Evolutionary conservation across 2,113 vertebrate species (phyloP).

Genomic region (Hyperopisus bebe): DNA sequence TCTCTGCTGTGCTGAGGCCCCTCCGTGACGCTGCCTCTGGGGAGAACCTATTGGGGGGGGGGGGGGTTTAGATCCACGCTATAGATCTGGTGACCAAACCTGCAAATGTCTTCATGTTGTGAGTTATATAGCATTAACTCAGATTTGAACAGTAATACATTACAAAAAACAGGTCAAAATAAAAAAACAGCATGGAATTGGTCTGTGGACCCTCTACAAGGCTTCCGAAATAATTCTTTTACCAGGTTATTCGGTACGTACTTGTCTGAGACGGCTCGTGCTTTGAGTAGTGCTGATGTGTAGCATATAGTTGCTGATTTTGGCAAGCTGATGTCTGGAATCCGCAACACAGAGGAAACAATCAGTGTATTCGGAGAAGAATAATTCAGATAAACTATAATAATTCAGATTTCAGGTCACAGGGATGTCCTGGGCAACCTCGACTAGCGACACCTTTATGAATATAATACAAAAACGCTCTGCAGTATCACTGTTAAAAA

Average conservation of each 20-base stretch:
- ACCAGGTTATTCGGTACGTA: conserved; percentile 50
- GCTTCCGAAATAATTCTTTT: not conserved
- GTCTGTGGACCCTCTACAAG: not conserved
- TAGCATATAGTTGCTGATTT: conserved; percentile 99
- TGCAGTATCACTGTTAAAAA: not conserved
- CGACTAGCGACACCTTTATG: not conserved
- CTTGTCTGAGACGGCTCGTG: conserved; percentile 97
- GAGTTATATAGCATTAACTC: not conserved
- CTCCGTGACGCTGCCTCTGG: conserved; percentile 91
- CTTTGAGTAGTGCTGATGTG: conserved; percentile 96
- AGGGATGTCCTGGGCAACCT: not conserved
- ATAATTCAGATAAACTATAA: not conserved
- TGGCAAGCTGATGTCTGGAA: conserved; percentile 93
- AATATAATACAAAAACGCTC: not conserved
- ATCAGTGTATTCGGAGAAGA: not conserved
- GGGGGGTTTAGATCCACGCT: conserved; percentile 10
- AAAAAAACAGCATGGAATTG: not conserved
- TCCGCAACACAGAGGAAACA: conserved; percentile 8
- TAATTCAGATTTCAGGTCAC: not conserved
- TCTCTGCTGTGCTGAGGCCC: conserved; percentile 96
- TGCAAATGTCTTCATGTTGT: not conserved
- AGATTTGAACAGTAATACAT: not conserved
- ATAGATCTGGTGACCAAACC: not conserved
- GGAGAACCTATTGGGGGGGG: conserved; percentile 74
- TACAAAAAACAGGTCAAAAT: not conserved